Evolutionary conservation across 2,888 invertebrate species (phyloP), one percentile per base, ranked within the genome.

Genomic region (Sialis fuliginosa): DNA sequence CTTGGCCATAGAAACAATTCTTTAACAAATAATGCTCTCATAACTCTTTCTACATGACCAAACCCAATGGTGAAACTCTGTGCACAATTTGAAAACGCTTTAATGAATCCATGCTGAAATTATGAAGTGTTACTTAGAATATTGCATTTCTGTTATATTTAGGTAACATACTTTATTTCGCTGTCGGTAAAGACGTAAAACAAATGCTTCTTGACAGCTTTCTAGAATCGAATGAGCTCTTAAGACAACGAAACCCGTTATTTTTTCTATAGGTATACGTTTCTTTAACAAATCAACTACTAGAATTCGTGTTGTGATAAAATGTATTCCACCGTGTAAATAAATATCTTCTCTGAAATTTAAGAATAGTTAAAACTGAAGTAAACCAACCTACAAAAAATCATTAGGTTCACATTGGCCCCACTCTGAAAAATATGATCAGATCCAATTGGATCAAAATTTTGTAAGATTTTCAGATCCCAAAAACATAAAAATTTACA

Each of bases 161-260:
- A 35, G 22, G 6, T 5, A 22, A 1, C 22, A 6, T 10, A 79
- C 87, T 72, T 93, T 93, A 66, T 98, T 98, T 55, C 75, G 78
- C 64, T 93, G 89, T 42, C 97, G 74, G 60, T 81, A 98, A 3
- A 99, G 69, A 52, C 97, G 76, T 46, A 96, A 64, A 7, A 90
- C 92, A 64, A 97, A 97, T 5, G 93, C 89, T 68, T 96, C 96
- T 63, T 96, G 92, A 60, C 90, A 89, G 44, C 89, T 88, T 62
- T 89, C 89, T 22, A 88, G 66, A 34, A 90, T 79, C 44, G 75
- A 77, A 64, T 98, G 95, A 1, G 95, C 96, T 58, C 88, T 76
- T 54, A 90, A 75, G 5, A 97, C 85, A 52, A 98, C 69, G 50
- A 98, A 81, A 5, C 97, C 97, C 6, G 91, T 89, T 13, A 97